Evolutionary conservation across 2,888 invertebrate species (phyloP).

Genomic region (Pseudococcus jackbeardsleyi): DNA sequence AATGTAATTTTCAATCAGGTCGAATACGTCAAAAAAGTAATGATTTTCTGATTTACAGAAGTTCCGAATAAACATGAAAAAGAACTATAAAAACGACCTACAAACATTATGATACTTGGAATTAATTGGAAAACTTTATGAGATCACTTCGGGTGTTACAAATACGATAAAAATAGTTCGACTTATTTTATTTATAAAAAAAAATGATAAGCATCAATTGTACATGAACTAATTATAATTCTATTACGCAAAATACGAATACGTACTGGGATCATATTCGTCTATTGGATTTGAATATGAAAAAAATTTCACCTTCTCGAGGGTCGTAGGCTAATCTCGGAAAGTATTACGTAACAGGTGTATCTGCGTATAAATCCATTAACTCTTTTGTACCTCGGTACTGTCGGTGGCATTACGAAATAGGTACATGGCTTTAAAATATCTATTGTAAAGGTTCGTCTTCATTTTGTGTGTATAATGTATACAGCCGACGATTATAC

Average conservation of each 20-base stretch:
- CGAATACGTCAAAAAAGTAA: too few relatives aligned
- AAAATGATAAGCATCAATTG: background rate
- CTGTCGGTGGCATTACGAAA: conserved; percentile 1
- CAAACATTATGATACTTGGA: too few relatives aligned
- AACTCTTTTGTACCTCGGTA: conserved; percentile 25
- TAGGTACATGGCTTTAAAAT: background rate
- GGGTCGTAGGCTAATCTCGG: background rate
- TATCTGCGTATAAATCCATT: background rate
- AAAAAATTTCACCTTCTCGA: background rate
- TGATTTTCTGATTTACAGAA: too few relatives aligned
- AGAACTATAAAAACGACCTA: background rate
- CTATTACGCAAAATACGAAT: background rate
- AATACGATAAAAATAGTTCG: background rate
- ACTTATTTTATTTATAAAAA: background rate
- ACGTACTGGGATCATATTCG: background rate
- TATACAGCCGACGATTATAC: background rate
- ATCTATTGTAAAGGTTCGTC: background rate
- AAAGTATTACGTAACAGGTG: conserved; percentile 7
- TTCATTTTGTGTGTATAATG: background rate
- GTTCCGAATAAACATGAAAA: background rate
- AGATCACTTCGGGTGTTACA: background rate
- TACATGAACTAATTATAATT: background rate
- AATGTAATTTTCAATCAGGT: too few relatives aligned
- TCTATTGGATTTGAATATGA: background rate
- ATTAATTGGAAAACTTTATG: background rate